phyloP scores from a whole-genome alignment of 1,140 invertebrate species.

The Ceratitis capitata region DNA sequence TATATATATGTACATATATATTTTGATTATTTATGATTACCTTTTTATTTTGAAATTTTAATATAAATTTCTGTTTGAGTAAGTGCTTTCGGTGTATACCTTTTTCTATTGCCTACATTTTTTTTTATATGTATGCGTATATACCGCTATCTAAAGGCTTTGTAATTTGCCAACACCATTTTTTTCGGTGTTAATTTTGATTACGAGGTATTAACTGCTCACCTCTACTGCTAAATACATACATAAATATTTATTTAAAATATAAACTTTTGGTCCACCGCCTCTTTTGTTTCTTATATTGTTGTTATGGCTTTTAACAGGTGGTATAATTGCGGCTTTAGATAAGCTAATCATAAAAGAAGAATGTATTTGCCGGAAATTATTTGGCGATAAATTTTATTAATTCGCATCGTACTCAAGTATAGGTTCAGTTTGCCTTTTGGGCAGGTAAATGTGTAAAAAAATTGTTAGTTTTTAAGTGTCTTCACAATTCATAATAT shows the following conservation, averaged over 20 bases:
- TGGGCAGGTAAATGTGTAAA: too few species aligned
- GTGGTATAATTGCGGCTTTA: not conserved
- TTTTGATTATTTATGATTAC: not conserved
- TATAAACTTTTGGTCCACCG: too few species aligned
- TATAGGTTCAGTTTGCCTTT: too few species aligned
- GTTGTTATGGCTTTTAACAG: not conserved
- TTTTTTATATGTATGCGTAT: not conserved
- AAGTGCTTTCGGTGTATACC: not conserved
- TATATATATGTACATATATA: not conserved
- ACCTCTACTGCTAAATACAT: not conserved
- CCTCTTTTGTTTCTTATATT: too few species aligned
- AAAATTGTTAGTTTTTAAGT: too few species aligned
- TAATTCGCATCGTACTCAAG: not conserved
- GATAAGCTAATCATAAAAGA: not conserved
- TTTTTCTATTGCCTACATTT: not conserved
- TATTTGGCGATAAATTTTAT: not conserved
- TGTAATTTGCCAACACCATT: not conserved
- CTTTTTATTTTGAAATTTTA: not conserved
- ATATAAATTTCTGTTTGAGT: not conserved
- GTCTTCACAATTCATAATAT: too few species aligned
- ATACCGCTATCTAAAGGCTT: not conserved
- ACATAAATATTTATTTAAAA: not conserved
- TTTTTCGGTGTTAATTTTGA: not conserved
- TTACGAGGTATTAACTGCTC: not conserved
- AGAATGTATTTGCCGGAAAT: not conserved